phyloP scores from a whole-genome alignment of 37 sponge, comb jelly and placozoan genomes.

The Amphimedon queenslandica region DNA sequence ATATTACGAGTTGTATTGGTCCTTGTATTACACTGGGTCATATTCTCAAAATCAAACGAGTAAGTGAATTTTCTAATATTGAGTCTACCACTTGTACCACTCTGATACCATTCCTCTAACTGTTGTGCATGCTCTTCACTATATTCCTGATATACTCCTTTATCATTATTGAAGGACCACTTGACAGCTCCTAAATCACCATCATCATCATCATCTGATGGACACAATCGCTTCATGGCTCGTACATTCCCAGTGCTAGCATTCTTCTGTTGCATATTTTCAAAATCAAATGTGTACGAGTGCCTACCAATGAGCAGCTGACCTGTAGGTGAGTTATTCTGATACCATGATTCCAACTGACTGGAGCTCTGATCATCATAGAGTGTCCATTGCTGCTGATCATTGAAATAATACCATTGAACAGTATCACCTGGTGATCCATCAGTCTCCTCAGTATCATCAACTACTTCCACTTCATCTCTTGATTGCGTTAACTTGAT shows the following conservation, averaged over 20 bases:
- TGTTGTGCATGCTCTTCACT: background rate
- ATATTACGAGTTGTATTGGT: background rate
- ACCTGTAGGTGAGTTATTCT: slow-evolving; percentile 5
- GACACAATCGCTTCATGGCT: background rate
- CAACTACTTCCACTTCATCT: no score
- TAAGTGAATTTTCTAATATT: background rate
- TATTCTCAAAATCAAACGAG: background rate
- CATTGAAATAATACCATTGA: slow-evolving; percentile 55
- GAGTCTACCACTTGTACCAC: background rate
- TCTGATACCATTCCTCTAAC: background rate
- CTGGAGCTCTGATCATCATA: slow-evolving; percentile 34
- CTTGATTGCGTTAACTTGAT: background rate
- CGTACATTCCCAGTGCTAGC: slow-evolving; percentile 18
- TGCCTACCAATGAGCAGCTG: slow-evolving; percentile 16
- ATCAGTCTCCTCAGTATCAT: background rate
- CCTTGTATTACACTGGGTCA: background rate
- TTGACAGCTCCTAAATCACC: background rate
- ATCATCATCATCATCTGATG: background rate
- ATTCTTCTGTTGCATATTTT: slow-evolving; percentile 51
- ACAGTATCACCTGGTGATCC: background rate
- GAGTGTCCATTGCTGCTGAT: slow-evolving; percentile 13
- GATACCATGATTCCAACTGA: slow-evolving; percentile 51
- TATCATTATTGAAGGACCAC: background rate
- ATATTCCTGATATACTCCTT: background rate
- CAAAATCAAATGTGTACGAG: slow-evolving; percentile 43